These are phyloP conservation scores for Cirrhinus molitorella DNA, from an alignment of 2,797 vertebrate species.

Conservation along the genomic window DNA sequence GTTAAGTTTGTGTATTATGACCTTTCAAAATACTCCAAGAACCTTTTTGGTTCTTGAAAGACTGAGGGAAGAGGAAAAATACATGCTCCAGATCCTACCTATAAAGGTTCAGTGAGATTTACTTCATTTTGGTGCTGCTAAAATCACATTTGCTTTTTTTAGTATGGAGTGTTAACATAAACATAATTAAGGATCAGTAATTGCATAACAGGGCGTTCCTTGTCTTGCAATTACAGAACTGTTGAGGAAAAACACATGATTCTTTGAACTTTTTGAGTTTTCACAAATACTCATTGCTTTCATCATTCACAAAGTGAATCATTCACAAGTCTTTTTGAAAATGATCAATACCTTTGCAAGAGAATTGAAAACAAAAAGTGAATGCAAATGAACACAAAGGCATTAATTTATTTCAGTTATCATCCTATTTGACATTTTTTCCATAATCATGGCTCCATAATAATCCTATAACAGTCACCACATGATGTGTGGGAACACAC, in stretches of 20 bases:
- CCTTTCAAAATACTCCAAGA: slow-evolving; percentile 14
- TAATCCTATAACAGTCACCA: background rate
- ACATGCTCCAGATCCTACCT: background rate
- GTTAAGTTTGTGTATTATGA: background rate
- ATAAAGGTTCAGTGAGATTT: background rate
- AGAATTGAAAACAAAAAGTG: background rate
- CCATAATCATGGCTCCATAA: background rate
- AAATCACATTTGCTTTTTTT: background rate
- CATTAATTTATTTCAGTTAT: background rate
- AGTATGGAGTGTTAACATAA: background rate
- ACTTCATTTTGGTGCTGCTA: background rate
- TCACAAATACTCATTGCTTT: background rate
- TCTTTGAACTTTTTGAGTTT: background rate
- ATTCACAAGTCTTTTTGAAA: background rate
- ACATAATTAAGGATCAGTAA: slow-evolving; percentile 1
- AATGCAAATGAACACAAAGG: background rate
- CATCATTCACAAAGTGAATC: background rate
- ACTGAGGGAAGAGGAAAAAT: background rate
- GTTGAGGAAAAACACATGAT: background rate
- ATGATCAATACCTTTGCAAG: background rate
- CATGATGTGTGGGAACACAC: background rate
- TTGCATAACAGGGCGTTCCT: background rate
- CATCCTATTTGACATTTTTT: background rate
- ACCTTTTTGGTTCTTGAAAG: background rate
- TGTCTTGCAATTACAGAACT: background rate